Percentiles rank a stretch among this genome's conserved stretches.
phyloP scores from a whole-genome alignment of 2,113 vertebrate species.

The Tyrannus savana region DNA sequence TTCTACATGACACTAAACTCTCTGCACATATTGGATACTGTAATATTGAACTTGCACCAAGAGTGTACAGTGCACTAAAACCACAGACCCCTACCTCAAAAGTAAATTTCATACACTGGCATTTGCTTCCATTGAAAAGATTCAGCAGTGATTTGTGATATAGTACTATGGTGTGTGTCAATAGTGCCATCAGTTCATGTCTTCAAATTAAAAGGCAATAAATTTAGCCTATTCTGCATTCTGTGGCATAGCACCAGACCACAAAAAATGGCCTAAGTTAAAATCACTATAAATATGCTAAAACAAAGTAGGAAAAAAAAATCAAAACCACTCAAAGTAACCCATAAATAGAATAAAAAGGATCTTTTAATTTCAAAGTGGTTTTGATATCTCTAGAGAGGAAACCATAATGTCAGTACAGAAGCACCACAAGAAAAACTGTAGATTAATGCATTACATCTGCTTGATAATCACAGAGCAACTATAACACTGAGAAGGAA shows the following conservation, averaged over 20 bases:
- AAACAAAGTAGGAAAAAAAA: not conserved
- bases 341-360: not conserved
- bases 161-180: not conserved
- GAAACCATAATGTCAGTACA: not conserved
- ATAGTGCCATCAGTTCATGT: not conserved
- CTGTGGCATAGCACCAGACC: not conserved
- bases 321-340: not conserved
- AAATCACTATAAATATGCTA: constrained; percentile 13
- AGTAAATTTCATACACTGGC: not conserved
- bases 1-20: not conserved
- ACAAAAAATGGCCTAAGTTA: not conserved
- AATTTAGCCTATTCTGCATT: not conserved
- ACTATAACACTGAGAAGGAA: not conserved
- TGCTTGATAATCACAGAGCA: not conserved
- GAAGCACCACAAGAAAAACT: not conserved
- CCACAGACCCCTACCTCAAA: not conserved
- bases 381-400: constrained; percentile 4
- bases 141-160: not conserved
- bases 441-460: not conserved
- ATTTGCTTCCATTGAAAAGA: not conserved
- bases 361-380: constrained; percentile 31
- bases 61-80: not conserved
- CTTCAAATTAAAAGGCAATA: not conserved
- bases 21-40: not conserved
- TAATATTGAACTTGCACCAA: not conserved